Conservation (phyloP, 2,113 vertebrate genomes). For the Hemicordylus capensis region DNA sequence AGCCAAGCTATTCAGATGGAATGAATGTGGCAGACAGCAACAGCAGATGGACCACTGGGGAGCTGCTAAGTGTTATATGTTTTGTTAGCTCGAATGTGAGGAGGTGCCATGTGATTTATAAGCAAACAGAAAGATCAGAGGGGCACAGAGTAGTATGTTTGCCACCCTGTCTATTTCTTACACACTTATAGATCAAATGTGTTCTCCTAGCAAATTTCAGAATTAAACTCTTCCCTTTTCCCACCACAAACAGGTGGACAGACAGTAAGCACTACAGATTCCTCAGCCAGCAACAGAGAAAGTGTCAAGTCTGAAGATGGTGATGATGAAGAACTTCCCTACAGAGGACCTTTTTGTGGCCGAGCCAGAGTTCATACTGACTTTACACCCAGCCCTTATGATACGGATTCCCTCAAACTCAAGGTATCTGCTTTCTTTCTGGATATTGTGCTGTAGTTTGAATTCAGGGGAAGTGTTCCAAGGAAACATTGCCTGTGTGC, state of each 20-base stretch:
- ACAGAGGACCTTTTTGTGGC: slow-evolving; percentile 97
- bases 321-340: slow-evolving; percentile 94
- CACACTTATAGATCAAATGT: neutral
- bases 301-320: slow-evolving; percentile 98
- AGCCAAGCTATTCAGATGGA: neutral
- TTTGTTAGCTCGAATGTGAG: neutral
- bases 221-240: neutral
- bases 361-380: slow-evolving; percentile 95
- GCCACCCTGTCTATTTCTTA: neutral
- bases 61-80: neutral
- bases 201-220: neutral
- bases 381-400: slow-evolving; percentile 98
- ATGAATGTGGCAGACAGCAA: neutral
- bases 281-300: slow-evolving; percentile 96
- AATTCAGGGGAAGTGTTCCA: slow-evolving; percentile 9
- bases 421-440: slow-evolving; percentile 79
- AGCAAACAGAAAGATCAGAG: neutral
- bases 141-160: neutral
- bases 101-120: neutral
- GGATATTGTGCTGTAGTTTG: neutral
- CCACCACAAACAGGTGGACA: slow-evolving; percentile 85
- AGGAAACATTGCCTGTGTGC: neutral
- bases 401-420: slow-evolving; percentile 95
- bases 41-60: neutral
- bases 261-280: slow-evolving; percentile 97